phyloP scores from a whole-genome alignment of 2,113 vertebrate genomes.

The Brachyhypopomus gauderio region DNA sequence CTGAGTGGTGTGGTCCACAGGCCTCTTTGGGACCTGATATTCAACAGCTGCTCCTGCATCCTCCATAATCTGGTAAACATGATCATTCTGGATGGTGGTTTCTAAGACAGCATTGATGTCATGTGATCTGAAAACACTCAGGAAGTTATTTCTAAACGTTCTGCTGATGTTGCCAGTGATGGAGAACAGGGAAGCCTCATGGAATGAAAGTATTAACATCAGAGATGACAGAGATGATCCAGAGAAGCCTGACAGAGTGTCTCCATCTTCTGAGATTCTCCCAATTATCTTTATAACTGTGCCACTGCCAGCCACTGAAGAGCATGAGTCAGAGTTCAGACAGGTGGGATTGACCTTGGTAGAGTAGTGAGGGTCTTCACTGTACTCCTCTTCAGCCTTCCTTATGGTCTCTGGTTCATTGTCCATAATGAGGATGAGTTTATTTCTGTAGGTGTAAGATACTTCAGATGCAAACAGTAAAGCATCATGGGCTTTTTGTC shows the following conservation, averaged over 20 bases:
- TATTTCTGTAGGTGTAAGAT: slow-evolving; percentile 47
- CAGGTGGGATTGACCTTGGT: slow-evolving; percentile 38
- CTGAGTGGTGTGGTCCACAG: slow-evolving; percentile 46
- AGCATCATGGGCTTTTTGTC: slow-evolving; percentile 32
- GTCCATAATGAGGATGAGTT: slow-evolving; percentile 57
- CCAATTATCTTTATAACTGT: slow-evolving; percentile 56
- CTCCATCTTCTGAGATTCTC: slow-evolving; percentile 40
- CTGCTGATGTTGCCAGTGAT: slow-evolving; percentile 49
- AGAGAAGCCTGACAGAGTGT: slow-evolving; percentile 50
- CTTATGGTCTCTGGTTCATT: slow-evolving; percentile 36
- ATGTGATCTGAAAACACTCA: slow-evolving; percentile 24
- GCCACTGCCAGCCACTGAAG: slow-evolving; percentile 18
- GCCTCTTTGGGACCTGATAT: slow-evolving; percentile 36
- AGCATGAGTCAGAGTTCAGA: slow-evolving; percentile 43
- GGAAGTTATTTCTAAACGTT: slow-evolving; percentile 46
- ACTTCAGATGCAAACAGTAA: slow-evolving; percentile 52
- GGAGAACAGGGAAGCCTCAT: slow-evolving; percentile 41
- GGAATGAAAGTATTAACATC: slow-evolving; percentile 40
- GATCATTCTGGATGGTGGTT: slow-evolving; percentile 31
- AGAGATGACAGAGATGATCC: slow-evolving; percentile 50
- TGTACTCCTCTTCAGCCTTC: slow-evolving; percentile 53
- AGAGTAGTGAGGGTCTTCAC: slow-evolving; percentile 54
- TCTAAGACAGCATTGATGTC: slow-evolving; percentile 52
- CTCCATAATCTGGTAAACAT: slow-evolving; percentile 50
- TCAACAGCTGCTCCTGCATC: background rate